A percentile compares a stretch with the other conserved stretches of the same genome.
These are phyloP conservation scores for Xiphias gladius DNA, from an alignment of 2,113 vertebrate genomes.

Conservation along the genomic window DNA sequence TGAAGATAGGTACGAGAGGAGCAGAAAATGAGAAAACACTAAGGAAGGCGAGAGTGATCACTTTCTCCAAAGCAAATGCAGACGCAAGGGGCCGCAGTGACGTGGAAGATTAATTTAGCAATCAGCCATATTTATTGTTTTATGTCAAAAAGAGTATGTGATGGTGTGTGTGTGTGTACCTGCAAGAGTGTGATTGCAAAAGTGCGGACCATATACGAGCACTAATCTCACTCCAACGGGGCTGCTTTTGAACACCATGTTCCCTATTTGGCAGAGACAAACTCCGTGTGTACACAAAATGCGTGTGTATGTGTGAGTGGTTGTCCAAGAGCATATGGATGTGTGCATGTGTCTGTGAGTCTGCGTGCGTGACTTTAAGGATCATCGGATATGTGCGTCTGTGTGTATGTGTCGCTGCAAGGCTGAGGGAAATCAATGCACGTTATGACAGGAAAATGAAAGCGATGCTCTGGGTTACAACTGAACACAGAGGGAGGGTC, in stretches of 20 bases:
- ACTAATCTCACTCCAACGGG: slow-evolving; percentile 78
- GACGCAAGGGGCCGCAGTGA: slow-evolving; percentile 63
- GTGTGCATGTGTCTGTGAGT: slow-evolving; percentile 43
- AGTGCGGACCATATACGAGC: slow-evolving; percentile 64
- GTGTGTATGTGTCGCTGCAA: slow-evolving; percentile 71
- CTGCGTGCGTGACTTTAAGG: slow-evolving; percentile 56
- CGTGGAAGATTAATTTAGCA: slow-evolving; percentile 83
- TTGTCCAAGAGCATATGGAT: slow-evolving; percentile 40
- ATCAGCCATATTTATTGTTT: slow-evolving; percentile 82
- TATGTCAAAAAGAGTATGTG: slow-evolving; percentile 70
- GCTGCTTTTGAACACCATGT: slow-evolving; percentile 71
- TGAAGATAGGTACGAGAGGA: slow-evolving; percentile 67
- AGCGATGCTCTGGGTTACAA: slow-evolving; percentile 83
- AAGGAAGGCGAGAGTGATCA: slow-evolving; percentile 77
- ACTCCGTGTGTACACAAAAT: slow-evolving; percentile 44
- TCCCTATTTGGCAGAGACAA: slow-evolving; percentile 69
- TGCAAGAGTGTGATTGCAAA: slow-evolving; percentile 61
- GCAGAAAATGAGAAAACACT: slow-evolving; percentile 82
- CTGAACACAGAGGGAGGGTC: slow-evolving; percentile 74
- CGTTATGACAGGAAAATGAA: slow-evolving; percentile 85
- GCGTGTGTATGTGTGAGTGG: slow-evolving; percentile 39
- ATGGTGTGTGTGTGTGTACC: slow-evolving; percentile 45
- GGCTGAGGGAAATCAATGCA: slow-evolving; percentile 83
- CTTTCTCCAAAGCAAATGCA: slow-evolving; percentile 71
- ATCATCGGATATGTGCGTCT: slow-evolving; percentile 60